Evolutionary conservation across 2,797 vertebrate genomes (phyloP), one percentile per base, ranked within the genome.

Genomic region (Etheostoma nigrum): DNA sequence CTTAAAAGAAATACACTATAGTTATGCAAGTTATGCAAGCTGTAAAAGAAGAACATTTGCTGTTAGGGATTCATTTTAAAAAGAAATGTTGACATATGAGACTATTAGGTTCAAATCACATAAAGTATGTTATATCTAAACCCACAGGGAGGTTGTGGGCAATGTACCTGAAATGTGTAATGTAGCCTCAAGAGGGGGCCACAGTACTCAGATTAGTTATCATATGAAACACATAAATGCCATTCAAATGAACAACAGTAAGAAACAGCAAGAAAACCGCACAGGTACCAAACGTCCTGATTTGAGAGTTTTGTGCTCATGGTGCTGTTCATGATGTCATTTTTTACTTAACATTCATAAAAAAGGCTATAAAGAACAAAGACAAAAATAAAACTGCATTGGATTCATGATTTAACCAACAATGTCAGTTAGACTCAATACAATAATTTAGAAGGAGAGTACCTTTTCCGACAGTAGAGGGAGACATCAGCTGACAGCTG

Each of bases 161-260:
- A 10, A 19, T 49, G 25, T 47, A 51, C 1, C 13, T 2, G 12
- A 40, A 64, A 14, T 52, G 47, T 58, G 12, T 18, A 13, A 33
- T 42, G 1, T 1, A 2, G 25, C 87, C 93, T 91, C 86, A 83
- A 81, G 93, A 87, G 88, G 90, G 89, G 8, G 86, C 78, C 82
- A 88, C 57, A 88, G 73, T 19, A 75, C 69, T 85, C 67, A 36
- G 27, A 77, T 81, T 82, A 44, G 18, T 15, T 59, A 42, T 68
- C 19, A 36, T 10, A 49, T 40, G 42, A 68, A 15, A 52, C 57
- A 30, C 1, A 63, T 36, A 40, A 40, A 40, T 40, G 19, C 42
- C 13, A 44, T 13, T 44, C 42, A 47, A 53, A 42, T 14, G 6
- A 58, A 30, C 21, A 62, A 33, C 1, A 9, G n/a, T 42, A n/a